A percentile compares a stretch with the other conserved stretches of the same genome.
phyloP scores from a whole-genome alignment of 2,113 vertebrate species.

The Pholis gunnellus region DNA sequence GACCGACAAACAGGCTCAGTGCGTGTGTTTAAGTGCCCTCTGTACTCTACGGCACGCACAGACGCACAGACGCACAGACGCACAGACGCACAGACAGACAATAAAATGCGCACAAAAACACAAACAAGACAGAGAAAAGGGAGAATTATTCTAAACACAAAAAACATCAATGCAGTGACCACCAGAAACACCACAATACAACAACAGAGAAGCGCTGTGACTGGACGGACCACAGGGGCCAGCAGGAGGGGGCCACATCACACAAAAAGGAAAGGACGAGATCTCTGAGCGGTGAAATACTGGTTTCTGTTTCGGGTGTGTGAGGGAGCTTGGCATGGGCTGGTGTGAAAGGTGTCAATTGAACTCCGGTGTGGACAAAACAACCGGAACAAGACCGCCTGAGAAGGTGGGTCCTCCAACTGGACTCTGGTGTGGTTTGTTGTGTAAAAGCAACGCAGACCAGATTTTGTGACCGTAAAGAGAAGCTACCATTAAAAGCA shows the following conservation, averaged over 20 bases:
- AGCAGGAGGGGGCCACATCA: no score
- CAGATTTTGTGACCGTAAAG: background rate
- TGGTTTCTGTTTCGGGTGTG: conserved; percentile 8
- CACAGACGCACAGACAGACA: conserved; percentile 55
- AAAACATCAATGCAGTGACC: conserved; percentile 58
- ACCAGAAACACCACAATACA: conserved; percentile 53
- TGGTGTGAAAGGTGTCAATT: background rate
- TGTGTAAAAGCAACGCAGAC: background rate
- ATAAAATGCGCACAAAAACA: conserved; percentile 47
- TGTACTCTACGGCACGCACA: conserved; percentile 17
- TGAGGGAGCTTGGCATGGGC: background rate
- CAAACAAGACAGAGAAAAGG: conserved; percentile 42
- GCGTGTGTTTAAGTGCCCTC: conserved; percentile 20
- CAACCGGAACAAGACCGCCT: no score
- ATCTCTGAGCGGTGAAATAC: background rate
- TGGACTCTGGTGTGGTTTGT: background rate
- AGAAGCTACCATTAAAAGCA: background rate
- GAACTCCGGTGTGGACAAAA: background rate
- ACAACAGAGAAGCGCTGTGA: conserved; percentile 43
- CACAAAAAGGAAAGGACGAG: no score
- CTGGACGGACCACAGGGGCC: conserved; percentile 42
- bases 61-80: conserved; percentile 42
- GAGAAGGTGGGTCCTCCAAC: no score
- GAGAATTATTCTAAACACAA: conserved; percentile 31
- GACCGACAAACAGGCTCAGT: background rate